Evolutionary conservation across 2,888 invertebrate species (phyloP).

Genomic region (Acrocera orbiculus): DNA sequence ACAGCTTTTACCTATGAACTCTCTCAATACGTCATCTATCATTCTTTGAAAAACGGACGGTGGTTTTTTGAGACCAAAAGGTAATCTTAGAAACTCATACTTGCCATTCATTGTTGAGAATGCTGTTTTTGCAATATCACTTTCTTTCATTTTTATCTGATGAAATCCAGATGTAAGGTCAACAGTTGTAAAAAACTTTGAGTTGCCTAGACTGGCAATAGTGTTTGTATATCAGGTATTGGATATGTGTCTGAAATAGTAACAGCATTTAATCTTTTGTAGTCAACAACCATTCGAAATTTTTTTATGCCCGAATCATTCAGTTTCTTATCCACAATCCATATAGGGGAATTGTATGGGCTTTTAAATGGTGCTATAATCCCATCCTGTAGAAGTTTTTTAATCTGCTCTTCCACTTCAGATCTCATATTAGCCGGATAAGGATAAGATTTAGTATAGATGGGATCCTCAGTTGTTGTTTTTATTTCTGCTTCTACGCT

Average conservation of each 20-base stretch:
- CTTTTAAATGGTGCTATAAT: constrained; percentile 18
- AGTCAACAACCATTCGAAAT: constrained; percentile 13
- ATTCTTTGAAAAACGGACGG: constrained; percentile 13
- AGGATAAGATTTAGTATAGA: constrained; percentile 20
- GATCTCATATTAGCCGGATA: constrained; percentile 20
- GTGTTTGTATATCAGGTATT: constrained; percentile 7
- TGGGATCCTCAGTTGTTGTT: constrained; percentile 16
- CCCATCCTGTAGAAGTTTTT: constrained; percentile 17
- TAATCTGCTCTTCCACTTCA: constrained; percentile 21
- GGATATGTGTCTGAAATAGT: constrained; percentile 10
- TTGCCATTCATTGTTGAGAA: constrained; percentile 11
- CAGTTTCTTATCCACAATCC: constrained; percentile 14
- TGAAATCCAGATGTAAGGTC: constrained; percentile 15
- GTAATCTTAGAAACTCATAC: constrained; percentile 5
- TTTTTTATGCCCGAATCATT: constrained; percentile 12
- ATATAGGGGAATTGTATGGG: constrained; percentile 16
- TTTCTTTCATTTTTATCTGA: constrained; percentile 13
- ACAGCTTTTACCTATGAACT: constrained; percentile 9
- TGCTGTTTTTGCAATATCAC: constrained; percentile 13
- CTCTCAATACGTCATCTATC: constrained; percentile 7
- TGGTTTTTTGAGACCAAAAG: constrained; percentile 3
- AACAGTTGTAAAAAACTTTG: constrained; percentile 13
- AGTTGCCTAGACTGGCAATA: constrained; percentile 12
- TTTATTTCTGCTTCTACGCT: constrained; percentile 20
- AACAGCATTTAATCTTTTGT: constrained; percentile 12